Evolutionary conservation across 2,888 invertebrate genomes (phyloP).

Genomic region (Eupsilia transversa): DNA sequence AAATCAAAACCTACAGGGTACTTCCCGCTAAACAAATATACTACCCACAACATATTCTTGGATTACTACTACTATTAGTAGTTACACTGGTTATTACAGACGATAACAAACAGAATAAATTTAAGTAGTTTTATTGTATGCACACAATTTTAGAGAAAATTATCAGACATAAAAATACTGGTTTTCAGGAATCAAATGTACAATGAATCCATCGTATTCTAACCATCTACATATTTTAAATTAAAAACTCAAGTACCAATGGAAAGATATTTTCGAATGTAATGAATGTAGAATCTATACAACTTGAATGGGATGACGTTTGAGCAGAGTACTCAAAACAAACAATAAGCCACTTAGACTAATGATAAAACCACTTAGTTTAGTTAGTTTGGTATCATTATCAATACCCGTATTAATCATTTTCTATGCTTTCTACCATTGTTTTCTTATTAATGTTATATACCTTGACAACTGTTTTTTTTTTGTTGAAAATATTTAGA

Average conservation of each 20-base stretch:
- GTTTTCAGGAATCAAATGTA: background rate
- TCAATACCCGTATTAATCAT: background rate
- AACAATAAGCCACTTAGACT: background rate
- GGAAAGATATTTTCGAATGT: background rate
- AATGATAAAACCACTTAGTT: constrained; percentile 1
- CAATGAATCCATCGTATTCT: background rate
- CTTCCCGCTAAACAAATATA: no score
- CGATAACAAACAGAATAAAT: no score
- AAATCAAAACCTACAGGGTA: no score
- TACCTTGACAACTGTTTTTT: no score
- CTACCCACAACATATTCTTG: no score
- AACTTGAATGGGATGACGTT: constrained; percentile 6
- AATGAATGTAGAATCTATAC: background rate
- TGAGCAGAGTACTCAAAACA: constrained; percentile 13
- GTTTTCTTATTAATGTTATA: background rate
- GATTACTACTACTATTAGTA: no score
- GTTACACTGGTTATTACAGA: no score
- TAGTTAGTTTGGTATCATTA: background rate
- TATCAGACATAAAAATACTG: no score
- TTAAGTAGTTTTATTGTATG: no score
- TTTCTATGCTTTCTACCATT: background rate
- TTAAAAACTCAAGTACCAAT: background rate
- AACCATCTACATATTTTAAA: background rate
- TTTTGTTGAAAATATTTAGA: no score
- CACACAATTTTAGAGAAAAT: no score